Percentiles rank a stretch among this genome's conserved stretches.
Conservation (phyloP, 2,113 vertebrate genomes). For the Catharus fuscescens region DNA sequence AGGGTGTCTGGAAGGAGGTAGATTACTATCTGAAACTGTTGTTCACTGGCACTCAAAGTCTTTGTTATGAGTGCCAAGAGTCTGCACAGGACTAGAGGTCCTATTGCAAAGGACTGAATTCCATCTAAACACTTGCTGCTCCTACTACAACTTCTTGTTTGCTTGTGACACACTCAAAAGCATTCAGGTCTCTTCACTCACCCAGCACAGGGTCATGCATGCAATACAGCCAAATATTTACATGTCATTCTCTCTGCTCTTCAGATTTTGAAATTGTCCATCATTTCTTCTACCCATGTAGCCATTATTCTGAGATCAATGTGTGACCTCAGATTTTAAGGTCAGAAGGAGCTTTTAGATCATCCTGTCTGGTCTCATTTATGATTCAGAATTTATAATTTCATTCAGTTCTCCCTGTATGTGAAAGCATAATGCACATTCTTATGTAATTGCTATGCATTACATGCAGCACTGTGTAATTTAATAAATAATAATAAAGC, state of each 20-base stretch:
- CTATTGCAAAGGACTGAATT: neutral
- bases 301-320: neutral
- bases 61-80: neutral
- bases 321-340: neutral
- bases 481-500: constrained; percentile 62
- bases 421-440: neutral
- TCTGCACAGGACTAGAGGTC: neutral
- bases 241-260: neutral
- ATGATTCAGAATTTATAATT: constrained; percentile 3
- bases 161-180: neutral
- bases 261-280: neutral
- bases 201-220: neutral
- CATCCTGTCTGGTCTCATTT: neutral
- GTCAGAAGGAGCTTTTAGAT: neutral
- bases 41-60: neutral
- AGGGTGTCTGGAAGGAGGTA: neutral
- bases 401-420: neutral
- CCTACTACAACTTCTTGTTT: neutral
- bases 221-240: neutral
- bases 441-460: neutral
- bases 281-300: neutral
- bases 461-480: neutral
- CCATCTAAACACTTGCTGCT: neutral
- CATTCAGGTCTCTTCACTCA: neutral
- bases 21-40: neutral